Evolutionary conservation across 2,113 vertebrate genomes (phyloP).

Genomic region (Bubalus kerabau): DNA sequence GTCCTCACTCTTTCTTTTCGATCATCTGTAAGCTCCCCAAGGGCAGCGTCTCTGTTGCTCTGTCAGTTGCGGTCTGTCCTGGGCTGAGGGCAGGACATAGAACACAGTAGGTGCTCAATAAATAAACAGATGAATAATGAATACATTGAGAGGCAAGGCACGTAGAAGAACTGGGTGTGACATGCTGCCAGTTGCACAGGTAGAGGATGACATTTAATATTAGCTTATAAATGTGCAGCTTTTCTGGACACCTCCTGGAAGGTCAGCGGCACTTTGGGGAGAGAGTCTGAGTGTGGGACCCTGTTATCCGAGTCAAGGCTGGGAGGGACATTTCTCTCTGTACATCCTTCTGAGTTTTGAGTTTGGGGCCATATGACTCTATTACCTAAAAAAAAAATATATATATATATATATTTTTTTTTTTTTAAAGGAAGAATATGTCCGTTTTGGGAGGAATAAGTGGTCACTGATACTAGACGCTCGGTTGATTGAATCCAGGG

Average conservation of each 20-base stretch:
- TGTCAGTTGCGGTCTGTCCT: too few relatives aligned
- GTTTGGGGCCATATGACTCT: neutral
- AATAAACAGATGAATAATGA: neutral
- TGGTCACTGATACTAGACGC: neutral
- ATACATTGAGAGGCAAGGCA: rapidly evolving
- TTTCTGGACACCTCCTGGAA: neutral
- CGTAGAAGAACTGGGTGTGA: rapidly evolving
- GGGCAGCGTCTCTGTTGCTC: too few relatives aligned
- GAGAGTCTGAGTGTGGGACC: neutral
- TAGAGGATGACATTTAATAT: neutral
- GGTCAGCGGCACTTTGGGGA: neutral
- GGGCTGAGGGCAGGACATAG: neutral
- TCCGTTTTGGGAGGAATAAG: neutral
- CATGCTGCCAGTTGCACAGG: rapidly evolving
- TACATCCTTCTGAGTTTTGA: neutral
- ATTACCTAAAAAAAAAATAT: neutral
- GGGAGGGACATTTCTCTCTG: neutral
- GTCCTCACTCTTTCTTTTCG: too few relatives aligned
- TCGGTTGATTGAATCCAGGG: rapidly evolving
- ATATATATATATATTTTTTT: too few relatives aligned
- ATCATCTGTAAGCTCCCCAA: rapidly evolving
- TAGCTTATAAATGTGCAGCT: neutral
- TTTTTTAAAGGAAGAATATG: neutral
- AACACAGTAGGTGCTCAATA: neutral
- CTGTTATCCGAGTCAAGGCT: too few relatives aligned